These are phyloP conservation scores for Salvelinus sp. DNA, from an alignment of 2,113 vertebrate genomes.

Conservation along the genomic window DNA sequence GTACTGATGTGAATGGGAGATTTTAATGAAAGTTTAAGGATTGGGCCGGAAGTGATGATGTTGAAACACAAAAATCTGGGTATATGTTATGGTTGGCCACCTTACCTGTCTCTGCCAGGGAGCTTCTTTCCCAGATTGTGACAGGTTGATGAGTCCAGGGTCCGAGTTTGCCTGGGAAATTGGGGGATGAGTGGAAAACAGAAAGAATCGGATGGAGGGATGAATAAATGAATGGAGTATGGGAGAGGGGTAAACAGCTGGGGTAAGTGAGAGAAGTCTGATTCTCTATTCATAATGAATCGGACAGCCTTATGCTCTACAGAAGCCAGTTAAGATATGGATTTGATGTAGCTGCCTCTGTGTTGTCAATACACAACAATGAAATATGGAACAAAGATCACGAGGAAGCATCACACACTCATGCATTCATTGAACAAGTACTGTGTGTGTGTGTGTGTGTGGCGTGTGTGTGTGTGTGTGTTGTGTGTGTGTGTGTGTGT, in stretches of 20 bases:
- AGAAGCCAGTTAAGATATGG: not conserved
- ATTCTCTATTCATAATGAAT: no score
- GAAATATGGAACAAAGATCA: slow-evolving; percentile 3
- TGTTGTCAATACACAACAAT: not conserved
- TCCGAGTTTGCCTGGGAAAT: slow-evolving; percentile 89
- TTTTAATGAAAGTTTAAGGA: not conserved
- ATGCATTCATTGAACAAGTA: slow-evolving; percentile 37
- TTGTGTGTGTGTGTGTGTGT: slow-evolving; percentile 61
- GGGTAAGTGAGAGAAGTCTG: not conserved
- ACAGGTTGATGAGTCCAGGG: slow-evolving; percentile 88
- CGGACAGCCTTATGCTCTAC: no score
- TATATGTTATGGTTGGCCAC: slow-evolving; percentile 37
- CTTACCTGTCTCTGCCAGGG: slow-evolving; percentile 91
- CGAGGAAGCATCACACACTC: slow-evolving; percentile 27
- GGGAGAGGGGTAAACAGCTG: slow-evolving; percentile 41
- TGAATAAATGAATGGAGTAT: slow-evolving; percentile 36
- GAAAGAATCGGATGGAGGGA: slow-evolving; percentile 47
- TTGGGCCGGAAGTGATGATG: not conserved
- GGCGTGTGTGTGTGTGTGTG: slow-evolving; percentile 72
- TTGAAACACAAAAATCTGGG: not conserved
- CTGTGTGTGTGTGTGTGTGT: slow-evolving; percentile 62
- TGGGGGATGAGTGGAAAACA: slow-evolving; percentile 73
- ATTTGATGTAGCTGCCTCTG: not conserved
- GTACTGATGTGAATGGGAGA: no score
- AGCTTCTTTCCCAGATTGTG: slow-evolving; percentile 87